Evolutionary conservation across 2,113 vertebrate species (phyloP).

Genomic region (rabbit (Oryctolagus cuniculus)): mOryCun1.1 NC_091438.1:64353001-64353500

Average conservation of each 20-base stretch:
- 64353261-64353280: neutral
- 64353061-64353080: neutral
- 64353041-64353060: neutral
- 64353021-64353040: neutral
- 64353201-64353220: neutral
- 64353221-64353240: neutral
- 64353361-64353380: too few relatives aligned
- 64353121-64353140: neutral
- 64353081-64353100: neutral
- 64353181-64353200: neutral
- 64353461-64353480: too few relatives aligned
- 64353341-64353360: too few relatives aligned
- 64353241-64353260: neutral
- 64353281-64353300: neutral
- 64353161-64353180: neutral
- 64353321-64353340: too few relatives aligned
- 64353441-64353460: too few relatives aligned
- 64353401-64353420: too few relatives aligned
- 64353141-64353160: neutral
- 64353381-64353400: too few relatives aligned
- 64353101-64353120: neutral
- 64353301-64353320: neutral
- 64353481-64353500: too few relatives aligned
- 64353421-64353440: too few relatives aligned
- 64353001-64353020: neutral